Evolutionary conservation across 2,797 vertebrate species (phyloP).

Genomic region (Karalla daura): DNA sequence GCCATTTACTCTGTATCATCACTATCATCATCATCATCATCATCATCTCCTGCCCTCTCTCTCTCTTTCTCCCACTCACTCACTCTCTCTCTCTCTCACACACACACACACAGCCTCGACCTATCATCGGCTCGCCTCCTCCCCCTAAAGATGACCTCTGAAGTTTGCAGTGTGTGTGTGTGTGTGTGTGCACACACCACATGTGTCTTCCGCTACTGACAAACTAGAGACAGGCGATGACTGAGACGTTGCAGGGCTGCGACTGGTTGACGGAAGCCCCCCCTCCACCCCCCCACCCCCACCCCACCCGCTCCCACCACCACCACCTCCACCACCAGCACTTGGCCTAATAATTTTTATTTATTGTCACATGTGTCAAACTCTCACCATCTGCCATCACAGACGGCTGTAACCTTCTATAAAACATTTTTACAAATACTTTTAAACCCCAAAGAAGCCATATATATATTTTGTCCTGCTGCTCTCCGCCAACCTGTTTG

Average conservation of each 20-base stretch:
- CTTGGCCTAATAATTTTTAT: conserved; percentile 59
- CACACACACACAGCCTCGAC: conserved; percentile 36
- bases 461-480: conserved; percentile 57
- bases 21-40: conserved; percentile 27
- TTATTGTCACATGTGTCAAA: conserved; percentile 65
- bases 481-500: conserved; percentile 62
- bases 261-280: conserved; percentile 45
- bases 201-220: conserved; percentile 78
- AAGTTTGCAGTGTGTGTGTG: conserved; percentile 34
- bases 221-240: conserved; percentile 76
- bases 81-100: conserved; percentile 20
- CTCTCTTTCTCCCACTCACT: conserved; percentile 28
- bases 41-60: conserved; percentile 21
- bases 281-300: too few species aligned
- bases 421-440: conserved; percentile 71
- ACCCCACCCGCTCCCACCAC: too few species aligned
- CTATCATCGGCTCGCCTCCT: conserved; percentile 46
- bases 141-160: conserved; percentile 47
- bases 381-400: conserved; percentile 56
- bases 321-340: conserved; percentile 5
- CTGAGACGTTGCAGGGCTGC: conserved; percentile 73
- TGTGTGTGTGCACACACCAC: conserved; percentile 48
- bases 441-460: conserved; percentile 61
- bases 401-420: conserved; percentile 64
- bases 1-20: conserved; percentile 43